A percentile compares a stretch with the other conserved stretches of the same genome.
Evolutionary conservation across 2,113 vertebrate species (phyloP).

Genomic region (Melanotaenia duboulayi): DNA sequence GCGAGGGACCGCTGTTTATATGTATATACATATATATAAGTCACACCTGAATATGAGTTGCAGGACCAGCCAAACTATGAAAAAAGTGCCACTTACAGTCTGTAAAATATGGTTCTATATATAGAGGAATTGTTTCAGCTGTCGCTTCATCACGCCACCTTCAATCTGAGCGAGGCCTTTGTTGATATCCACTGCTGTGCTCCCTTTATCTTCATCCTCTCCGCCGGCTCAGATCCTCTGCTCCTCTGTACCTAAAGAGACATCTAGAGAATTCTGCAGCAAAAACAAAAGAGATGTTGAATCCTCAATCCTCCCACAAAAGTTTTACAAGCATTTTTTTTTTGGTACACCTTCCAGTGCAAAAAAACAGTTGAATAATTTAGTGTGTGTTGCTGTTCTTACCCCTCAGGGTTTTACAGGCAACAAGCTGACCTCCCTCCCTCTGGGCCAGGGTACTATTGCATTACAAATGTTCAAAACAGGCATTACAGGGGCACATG

Average conservation of each 20-base stretch:
- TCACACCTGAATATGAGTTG: too few species aligned
- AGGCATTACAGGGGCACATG: conserved; percentile 88
- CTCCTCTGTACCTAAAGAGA: too few species aligned
- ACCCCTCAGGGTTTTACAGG: conserved; percentile 85
- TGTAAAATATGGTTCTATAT: too few species aligned
- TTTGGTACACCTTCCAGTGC: not conserved
- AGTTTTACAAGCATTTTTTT: conserved; percentile 22
- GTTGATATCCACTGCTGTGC: conserved; percentile 88
- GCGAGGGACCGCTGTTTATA: too few species aligned
- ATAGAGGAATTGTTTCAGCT: conserved; percentile 87
- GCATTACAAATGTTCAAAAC: conserved; percentile 90
- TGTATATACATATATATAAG: too few species aligned
- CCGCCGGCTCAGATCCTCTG: conserved; percentile 87
- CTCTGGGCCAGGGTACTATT: conserved; percentile 92
- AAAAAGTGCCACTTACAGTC: too few species aligned
- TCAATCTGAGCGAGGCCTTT: conserved; percentile 88
- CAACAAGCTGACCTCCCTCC: conserved; percentile 88
- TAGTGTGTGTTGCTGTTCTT: conserved; percentile 9
- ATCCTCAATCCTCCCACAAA: conserved; percentile 26
- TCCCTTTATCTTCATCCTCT: conserved; percentile 88
- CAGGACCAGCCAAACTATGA: too few species aligned
- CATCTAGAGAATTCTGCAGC: conserved; percentile 17
- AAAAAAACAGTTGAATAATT: conserved; percentile 8
- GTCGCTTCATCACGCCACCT: conserved; percentile 87
- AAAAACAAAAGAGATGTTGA: conserved; percentile 29